Conservation (phyloP, 2,113 vertebrate species). For the Burhinus oedicnemus region DNA sequence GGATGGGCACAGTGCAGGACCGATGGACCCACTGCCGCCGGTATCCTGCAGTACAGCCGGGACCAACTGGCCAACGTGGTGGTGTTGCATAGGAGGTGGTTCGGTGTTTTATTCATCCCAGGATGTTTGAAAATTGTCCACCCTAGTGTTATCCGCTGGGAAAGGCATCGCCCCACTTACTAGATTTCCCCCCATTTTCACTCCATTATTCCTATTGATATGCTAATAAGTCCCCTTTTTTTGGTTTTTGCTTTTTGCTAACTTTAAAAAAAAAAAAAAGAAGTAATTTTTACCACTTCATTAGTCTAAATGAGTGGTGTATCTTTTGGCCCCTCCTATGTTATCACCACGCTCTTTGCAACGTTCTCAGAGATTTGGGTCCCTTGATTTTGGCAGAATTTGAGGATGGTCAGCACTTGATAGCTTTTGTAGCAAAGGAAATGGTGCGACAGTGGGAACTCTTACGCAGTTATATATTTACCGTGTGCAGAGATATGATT, state of each 20-base stretch:
- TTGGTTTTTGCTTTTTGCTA: background rate
- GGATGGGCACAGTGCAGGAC: background rate
- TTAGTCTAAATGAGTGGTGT: background rate
- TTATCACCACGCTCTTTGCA: background rate
- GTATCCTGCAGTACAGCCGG: accelerated
- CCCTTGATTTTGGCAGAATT: background rate
- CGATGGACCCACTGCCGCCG: accelerated
- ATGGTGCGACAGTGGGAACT: background rate
- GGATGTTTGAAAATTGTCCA: background rate
- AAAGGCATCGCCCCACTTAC: background rate
- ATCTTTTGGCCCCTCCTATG: background rate
- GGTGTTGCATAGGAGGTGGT: background rate
- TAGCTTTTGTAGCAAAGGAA: background rate
- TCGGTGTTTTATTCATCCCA: background rate
- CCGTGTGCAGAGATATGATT: background rate
- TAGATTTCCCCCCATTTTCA: background rate
- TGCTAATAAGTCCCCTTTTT: background rate
- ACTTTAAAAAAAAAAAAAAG: background rate
- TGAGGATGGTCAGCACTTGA: background rate
- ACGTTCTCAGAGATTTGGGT: background rate
- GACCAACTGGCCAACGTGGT: background rate
- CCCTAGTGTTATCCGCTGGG: background rate
- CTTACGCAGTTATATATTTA: background rate
- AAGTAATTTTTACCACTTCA: background rate
- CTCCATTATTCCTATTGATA: background rate